Percentiles rank a stretch among this genome's conserved stretches.
phyloP scores from a whole-genome alignment of 1,140 invertebrate genomes.

The Cyphomyrmex costatus region DNA sequence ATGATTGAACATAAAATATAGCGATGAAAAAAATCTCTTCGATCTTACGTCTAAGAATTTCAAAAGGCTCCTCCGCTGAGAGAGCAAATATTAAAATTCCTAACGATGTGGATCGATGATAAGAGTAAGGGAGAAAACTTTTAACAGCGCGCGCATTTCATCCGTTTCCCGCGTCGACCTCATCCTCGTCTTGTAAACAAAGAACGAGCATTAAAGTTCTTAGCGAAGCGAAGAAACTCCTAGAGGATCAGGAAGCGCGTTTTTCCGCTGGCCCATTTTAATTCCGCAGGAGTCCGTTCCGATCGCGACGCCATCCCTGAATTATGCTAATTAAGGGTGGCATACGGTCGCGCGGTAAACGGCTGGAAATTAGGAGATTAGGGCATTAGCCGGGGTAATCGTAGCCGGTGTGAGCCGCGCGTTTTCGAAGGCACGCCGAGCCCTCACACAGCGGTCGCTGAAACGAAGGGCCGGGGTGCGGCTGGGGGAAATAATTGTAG shows the following conservation, averaged over 20 bases:
- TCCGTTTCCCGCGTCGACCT: constrained; percentile 13
- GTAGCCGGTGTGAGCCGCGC: not conserved
- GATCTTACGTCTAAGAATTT: constrained; percentile 12
- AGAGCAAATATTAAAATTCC: constrained; percentile 50
- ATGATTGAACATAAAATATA: constrained; percentile 19
- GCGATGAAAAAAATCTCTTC: not conserved
- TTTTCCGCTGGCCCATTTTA: constrained; percentile 1
- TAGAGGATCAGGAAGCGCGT: not conserved
- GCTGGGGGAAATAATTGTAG: constrained; percentile 40
- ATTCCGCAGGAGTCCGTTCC: constrained; percentile 17
- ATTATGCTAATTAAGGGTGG: constrained; percentile 46
- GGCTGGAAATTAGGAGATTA: constrained; percentile 54
- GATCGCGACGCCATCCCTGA: constrained; percentile 9
- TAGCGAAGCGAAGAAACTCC: not conserved
- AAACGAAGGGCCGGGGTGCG: not conserved
- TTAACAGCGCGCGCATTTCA: constrained; percentile 17
- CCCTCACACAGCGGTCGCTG: not conserved
- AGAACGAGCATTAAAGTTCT: constrained; percentile 32
- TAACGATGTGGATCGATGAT: constrained; percentile 44
- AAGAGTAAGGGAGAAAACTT: constrained; percentile 26
- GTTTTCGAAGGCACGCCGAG: constrained; percentile 37
- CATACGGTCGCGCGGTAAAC: constrained; percentile 49
- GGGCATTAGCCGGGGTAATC: constrained; percentile 46
- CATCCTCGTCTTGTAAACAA: constrained; percentile 35
- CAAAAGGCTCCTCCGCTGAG: not conserved